These are phyloP conservation scores for Acropora yongei DNA, from an alignment of 64 coral and sea anemone genomes.

Conservation along the genomic window DNA sequence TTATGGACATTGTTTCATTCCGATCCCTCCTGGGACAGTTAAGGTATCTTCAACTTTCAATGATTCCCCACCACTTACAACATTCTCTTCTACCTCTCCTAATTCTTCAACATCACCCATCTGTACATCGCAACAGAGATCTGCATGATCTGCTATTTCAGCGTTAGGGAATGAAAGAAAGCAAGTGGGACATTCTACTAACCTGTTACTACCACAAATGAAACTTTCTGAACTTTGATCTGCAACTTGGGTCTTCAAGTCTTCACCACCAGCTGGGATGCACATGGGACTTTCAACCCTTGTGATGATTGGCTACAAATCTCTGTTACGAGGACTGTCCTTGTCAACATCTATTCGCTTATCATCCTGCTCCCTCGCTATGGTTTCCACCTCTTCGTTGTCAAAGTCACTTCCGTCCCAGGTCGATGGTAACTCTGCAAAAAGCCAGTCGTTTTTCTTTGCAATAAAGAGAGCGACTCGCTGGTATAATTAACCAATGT, in stretches of 20 bases:
- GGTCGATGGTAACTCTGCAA: constrained; percentile 30
- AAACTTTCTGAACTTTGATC: no score
- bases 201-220: no score
- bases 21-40: no score
- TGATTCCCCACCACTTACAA: neutral
- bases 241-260: no score
- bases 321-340: no score
- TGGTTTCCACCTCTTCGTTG: neutral
- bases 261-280: no score
- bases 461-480: constrained; percentile 66
- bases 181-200: neutral
- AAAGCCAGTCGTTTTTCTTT: constrained; percentile 47
- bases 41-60: no score
- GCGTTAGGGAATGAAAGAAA: neutral
- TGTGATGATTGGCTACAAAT: no score
- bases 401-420: constrained; percentile 30
- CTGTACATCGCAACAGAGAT: neutral
- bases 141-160: neutral
- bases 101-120: neutral
- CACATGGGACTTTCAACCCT: no score
- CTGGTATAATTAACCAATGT: constrained; percentile 65
- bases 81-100: no score
- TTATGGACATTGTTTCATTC: no score
- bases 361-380: no score
- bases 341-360: neutral